Evolutionary conservation across 2,113 vertebrate genomes (phyloP).

Genomic region (Ceyx melanurus): DNA sequence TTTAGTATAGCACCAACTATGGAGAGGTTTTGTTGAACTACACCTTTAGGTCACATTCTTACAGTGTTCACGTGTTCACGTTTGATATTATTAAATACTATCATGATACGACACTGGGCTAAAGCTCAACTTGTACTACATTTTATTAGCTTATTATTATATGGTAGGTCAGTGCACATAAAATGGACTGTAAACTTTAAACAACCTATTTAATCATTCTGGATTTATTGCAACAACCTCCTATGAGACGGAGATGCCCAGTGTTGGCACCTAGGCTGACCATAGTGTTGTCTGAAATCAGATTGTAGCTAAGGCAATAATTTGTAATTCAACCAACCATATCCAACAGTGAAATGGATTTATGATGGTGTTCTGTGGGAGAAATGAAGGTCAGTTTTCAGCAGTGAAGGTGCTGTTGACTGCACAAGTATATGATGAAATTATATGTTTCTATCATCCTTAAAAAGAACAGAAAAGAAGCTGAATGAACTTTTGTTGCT

Average conservation of each 20-base stretch:
- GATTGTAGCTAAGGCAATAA: slow-evolving; percentile 50
- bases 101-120: neutral
- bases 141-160: slow-evolving; percentile 30
- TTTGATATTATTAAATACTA: neutral
- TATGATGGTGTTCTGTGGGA: slow-evolving; percentile 38
- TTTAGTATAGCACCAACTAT: neutral
- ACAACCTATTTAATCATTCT: slow-evolving; percentile 44
- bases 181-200: slow-evolving; percentile 54
- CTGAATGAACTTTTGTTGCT: neutral
- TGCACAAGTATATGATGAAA: slow-evolving; percentile 55
- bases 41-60: neutral
- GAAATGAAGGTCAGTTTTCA: slow-evolving; percentile 69
- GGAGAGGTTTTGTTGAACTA: neutral
- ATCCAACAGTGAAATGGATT: slow-evolving; percentile 64
- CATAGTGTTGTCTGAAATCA: slow-evolving; percentile 33
- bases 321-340: slow-evolving; percentile 68
- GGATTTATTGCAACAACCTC: slow-evolving; percentile 5
- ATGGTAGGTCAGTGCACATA: neutral
- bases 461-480: neutral
- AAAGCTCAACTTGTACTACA: neutral
- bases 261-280: neutral
- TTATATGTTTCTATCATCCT: slow-evolving; percentile 34
- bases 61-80: neutral
- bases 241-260: neutral
- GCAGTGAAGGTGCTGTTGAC: slow-evolving; percentile 33